Base-by-base conservation (phyloP, 2,113 vertebrate species). In the Chloebia gouldiae region DNA sequence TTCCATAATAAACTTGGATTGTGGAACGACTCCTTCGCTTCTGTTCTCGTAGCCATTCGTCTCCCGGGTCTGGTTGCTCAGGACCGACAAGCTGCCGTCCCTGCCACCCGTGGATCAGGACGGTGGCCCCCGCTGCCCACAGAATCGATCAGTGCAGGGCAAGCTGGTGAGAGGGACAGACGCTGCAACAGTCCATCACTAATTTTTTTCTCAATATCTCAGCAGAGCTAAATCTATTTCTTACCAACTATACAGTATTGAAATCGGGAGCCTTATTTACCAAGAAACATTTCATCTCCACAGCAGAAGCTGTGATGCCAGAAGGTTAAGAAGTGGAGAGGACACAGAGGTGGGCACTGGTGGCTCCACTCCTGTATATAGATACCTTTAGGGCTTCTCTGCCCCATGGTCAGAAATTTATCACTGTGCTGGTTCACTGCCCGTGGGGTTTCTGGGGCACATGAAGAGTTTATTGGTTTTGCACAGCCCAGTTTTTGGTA, bases 341-440 rank as follows among this genome's bases (percentile, higher is more conserved):
- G 28, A 44, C 30, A 15, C 10, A 37, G 33, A 42, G 13, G 15
- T 12, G 33, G 23, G 65, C 35, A 28, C 0, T 0, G 40, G 15
- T 4, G 18, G 9, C 37, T 19, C n/a, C 24, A 3, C 9, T 47
- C 42, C 30, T 1, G 10, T 47, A 31, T 39, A 18, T 2, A 17
- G 20, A 56, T 7, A 6, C 2, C 7, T 7, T 20, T 77, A 10
- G 47, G 21, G 11, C 33, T 83, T 45, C 68, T 56, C n/a, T 0
- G 0, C 21, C 21, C 25, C 10, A 5, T 0, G 0, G 2, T 27
- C 31, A 11, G 25, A 22, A 24, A 33, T 19, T 3, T 11, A 39
- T 24, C 3, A 0, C 33, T 33, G 22, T 3, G 25, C n/a, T 10
- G n/a, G 22, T 8, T 92, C 35, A 11, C 28, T 13, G 64, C 23